Conservation (phyloP, 2,113 vertebrate genomes). For the Rousettus leschenaultii region DNA sequence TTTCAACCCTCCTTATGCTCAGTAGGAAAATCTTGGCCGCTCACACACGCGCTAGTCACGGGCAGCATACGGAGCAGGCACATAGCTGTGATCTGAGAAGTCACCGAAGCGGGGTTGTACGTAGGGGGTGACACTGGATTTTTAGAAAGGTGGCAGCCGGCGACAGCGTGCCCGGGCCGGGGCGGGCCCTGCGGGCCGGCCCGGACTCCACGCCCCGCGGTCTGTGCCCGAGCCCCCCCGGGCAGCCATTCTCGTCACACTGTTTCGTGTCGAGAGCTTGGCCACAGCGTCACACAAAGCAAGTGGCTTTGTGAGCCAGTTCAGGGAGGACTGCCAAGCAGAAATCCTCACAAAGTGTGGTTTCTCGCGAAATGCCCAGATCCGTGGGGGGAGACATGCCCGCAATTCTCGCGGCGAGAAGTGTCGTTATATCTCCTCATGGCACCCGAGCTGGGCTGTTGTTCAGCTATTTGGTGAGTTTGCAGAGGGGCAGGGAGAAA, state of each 20-base stretch:
- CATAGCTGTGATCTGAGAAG: too few species aligned
- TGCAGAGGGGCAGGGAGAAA: neutral
- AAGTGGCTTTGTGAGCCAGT: neutral
- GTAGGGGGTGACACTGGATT: too few species aligned
- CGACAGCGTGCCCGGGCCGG: too few species aligned
- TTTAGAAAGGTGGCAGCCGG: too few species aligned
- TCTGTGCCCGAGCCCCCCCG: too few species aligned
- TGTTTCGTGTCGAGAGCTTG: neutral
- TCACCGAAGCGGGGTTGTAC: too few species aligned
- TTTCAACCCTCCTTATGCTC: neutral
- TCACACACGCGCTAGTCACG: neutral
- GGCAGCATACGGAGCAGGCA: too few species aligned
- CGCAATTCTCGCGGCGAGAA: neutral
- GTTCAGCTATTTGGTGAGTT: neutral
- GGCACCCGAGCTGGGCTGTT: neutral
- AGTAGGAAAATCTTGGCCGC: neutral
- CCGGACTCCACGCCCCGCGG: too few species aligned
- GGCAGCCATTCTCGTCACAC: neutral
- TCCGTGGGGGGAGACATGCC: neutral
- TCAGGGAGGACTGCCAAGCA: neutral
- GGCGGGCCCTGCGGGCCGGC: too few species aligned
- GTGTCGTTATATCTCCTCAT: neutral
- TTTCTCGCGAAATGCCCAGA: neutral
- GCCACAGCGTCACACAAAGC: neutral
- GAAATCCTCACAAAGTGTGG: neutral